phyloP scores from a whole-genome alignment of 2,888 invertebrate species.

The Erpobdella octoculata region DNA sequence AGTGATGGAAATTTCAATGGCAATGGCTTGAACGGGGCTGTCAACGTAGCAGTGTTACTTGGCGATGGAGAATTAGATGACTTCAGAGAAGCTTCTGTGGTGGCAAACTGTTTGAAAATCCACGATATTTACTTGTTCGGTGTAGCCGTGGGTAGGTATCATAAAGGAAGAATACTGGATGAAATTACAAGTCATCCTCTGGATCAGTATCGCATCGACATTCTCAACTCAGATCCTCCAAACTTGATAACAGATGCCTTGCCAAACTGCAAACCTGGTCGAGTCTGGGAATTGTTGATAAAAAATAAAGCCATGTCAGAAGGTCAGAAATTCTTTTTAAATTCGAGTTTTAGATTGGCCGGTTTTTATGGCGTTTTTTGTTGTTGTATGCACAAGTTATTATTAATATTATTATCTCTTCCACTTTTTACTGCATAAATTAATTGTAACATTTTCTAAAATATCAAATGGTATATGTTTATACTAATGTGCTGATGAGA shows the following conservation, averaged over 20 bases:
- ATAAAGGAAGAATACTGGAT: background rate
- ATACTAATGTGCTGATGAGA: no score
- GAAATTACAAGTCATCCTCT: background rate
- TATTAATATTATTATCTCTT: no score
- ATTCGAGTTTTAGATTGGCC: no score
- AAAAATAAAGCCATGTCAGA: conserved; percentile 24
- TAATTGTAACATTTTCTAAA: no score
- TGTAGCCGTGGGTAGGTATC: conserved; percentile 2
- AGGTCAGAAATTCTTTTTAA: conserved; percentile 8
- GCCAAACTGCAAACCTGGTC: conserved; percentile 9
- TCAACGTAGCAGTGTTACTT: conserved; percentile 17
- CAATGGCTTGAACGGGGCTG: background rate
- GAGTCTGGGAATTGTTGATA: conserved; percentile 19
- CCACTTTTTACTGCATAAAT: no score
- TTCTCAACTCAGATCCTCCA: background rate
- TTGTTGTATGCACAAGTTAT: no score
- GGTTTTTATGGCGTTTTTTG: no score
- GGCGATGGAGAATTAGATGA: conserved; percentile 22
- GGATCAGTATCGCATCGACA: conserved; percentile 5
- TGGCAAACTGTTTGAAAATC: background rate
- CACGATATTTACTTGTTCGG: background rate
- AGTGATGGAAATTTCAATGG: background rate
- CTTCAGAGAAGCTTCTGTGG: background rate
- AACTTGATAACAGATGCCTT: background rate
- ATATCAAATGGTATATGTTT: no score